Evolutionary conservation across 2,797 vertebrate genomes (phyloP).

Genomic region (Alfaro cultratus): DNA sequence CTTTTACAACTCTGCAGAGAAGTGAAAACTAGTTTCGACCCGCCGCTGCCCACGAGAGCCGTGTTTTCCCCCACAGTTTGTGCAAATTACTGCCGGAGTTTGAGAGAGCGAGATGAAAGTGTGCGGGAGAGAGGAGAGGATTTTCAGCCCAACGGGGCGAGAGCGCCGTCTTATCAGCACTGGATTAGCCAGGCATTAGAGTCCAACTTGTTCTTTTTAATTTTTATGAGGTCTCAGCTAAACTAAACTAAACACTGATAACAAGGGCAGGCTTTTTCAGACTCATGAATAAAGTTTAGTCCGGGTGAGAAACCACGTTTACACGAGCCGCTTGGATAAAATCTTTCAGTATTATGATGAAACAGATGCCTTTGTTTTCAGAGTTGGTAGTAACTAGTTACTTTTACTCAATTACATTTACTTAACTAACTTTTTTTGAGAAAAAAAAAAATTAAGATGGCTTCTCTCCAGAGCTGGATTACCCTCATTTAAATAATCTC

Average conservation of each 20-base stretch:
- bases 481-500: too few relatives aligned
- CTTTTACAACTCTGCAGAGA: constrained; percentile 60
- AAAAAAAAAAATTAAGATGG: too few relatives aligned
- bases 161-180: constrained; percentile 54
- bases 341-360: background rate
- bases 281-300: constrained; percentile 58
- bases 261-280: constrained; percentile 41
- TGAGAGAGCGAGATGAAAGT: constrained; percentile 55
- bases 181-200: constrained; percentile 69
- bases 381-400: too few relatives aligned
- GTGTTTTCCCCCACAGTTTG: constrained; percentile 58
- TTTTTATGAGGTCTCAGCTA: constrained; percentile 67
- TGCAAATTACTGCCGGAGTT: constrained; percentile 48
- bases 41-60: constrained; percentile 34
- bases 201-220: constrained; percentile 48
- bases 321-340: constrained; percentile 24
- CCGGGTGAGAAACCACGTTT: constrained; percentile 39
- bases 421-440: too few relatives aligned
- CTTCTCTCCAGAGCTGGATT: too few relatives aligned
- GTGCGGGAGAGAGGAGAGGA: constrained; percentile 44
- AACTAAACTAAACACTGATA: constrained; percentile 68
- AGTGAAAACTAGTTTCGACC: constrained; percentile 54
- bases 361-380: background rate
- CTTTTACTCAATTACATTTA: too few relatives aligned
- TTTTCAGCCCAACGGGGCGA: constrained; percentile 51